These are phyloP conservation scores for Myoxocephalus aenaeus DNA, from an alignment of 2,797 vertebrate species.

Conservation along the genomic window DNA sequence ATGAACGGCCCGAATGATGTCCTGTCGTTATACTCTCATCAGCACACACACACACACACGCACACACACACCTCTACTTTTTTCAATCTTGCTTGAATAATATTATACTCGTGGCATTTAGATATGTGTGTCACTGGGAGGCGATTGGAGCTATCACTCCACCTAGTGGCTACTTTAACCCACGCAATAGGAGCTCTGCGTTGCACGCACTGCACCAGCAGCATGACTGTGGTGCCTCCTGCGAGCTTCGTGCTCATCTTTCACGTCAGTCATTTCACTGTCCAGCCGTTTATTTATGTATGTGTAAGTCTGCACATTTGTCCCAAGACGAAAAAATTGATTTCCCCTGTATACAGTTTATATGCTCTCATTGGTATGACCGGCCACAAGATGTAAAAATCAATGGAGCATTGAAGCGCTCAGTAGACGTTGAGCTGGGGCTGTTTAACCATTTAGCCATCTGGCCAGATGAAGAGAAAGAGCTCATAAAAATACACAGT, in stretches of 20 bases:
- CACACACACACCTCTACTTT: slow-evolving; percentile 8
- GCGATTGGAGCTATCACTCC: slow-evolving; percentile 71
- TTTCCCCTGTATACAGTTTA: slow-evolving; percentile 47
- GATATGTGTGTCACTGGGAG: slow-evolving; percentile 23
- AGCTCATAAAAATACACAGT: slow-evolving; percentile 19
- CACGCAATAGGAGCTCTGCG: slow-evolving; percentile 38
- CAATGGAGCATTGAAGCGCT: slow-evolving; percentile 48
- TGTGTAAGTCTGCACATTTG: slow-evolving; percentile 39
- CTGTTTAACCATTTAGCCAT: slow-evolving; percentile 7
- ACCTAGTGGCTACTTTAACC: slow-evolving; percentile 73
- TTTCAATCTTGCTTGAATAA: slow-evolving; percentile 39
- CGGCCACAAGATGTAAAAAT: slow-evolving; percentile 64
- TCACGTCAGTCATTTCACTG: background rate
- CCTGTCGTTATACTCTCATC: slow-evolving; percentile 30
- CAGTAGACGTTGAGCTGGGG: background rate
- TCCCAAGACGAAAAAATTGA: slow-evolving; percentile 49
- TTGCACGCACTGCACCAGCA: slow-evolving; percentile 46
- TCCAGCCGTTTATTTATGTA: slow-evolving; percentile 43
- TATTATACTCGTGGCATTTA: slow-evolving; percentile 23
- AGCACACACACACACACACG: background rate
- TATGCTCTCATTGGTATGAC: slow-evolving; percentile 38
- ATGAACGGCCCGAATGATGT: slow-evolving; percentile 52
- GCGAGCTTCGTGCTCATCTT: slow-evolving; percentile 28
- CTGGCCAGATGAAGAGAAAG: slow-evolving; percentile 20
- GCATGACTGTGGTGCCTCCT: slow-evolving; percentile 32